Conservation (phyloP, 2,888 invertebrate species). For the Drosophila quinaria region DNA sequence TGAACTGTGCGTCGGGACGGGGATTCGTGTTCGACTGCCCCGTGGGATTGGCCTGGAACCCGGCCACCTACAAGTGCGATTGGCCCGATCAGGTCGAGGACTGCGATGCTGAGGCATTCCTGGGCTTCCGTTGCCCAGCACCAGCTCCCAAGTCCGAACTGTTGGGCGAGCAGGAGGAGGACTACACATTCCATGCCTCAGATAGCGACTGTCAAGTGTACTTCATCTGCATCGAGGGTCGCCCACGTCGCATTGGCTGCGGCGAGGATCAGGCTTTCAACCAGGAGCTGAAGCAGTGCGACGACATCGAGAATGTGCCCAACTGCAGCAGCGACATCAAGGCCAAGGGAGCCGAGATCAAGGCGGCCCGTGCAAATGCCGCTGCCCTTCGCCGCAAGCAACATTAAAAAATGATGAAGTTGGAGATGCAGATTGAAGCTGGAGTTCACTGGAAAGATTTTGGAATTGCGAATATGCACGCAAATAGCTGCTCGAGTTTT, state of each 20-base stretch:
- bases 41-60: conserved; percentile 92
- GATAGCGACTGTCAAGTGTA: conserved; percentile 92
- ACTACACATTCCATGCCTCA: conserved; percentile 85
- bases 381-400: conserved; percentile 46
- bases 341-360: conserved; percentile 76
- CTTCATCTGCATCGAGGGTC: conserved; percentile 91
- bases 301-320: conserved; percentile 91
- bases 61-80: conserved; percentile 91
- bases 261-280: conserved; percentile 93
- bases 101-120: conserved; percentile 92
- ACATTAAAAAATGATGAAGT: conserved; percentile 14
- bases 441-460: conserved; percentile 23
- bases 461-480: conserved; percentile 41
- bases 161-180: conserved; percentile 86
- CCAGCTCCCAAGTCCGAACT: conserved; percentile 74
- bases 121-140: conserved; percentile 93
- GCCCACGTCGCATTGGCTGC: conserved; percentile 91
- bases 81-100: conserved; percentile 94
- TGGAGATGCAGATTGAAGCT: neutral
- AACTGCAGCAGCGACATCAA: conserved; percentile 87
- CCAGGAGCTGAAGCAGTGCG: conserved; percentile 90
- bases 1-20: conserved; percentile 93
- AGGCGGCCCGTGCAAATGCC: conserved; percentile 79
- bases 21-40: conserved; percentile 92
- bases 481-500: conserved; percentile 71